Evolutionary conservation across 2,113 vertebrate genomes (phyloP).

Genomic region (Xenopus laevis): DNA sequence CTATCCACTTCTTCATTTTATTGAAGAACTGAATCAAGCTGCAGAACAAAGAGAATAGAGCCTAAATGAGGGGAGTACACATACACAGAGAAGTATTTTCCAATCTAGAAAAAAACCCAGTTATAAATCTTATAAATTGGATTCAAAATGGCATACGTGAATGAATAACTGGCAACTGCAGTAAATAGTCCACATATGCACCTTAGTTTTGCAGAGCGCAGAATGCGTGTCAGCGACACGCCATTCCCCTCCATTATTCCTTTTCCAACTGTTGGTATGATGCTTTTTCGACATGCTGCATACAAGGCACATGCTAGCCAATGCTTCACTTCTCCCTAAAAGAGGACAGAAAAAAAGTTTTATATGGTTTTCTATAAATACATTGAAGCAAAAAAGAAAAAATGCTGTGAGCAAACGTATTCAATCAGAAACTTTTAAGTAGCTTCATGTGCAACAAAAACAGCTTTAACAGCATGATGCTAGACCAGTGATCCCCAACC

Average conservation of each 20-base stretch:
- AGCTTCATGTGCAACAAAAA: too few species aligned
- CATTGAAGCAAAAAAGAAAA: too few species aligned
- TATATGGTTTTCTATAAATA: too few species aligned
- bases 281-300: conserved; percentile 85
- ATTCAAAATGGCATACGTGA: neutral
- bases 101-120: too few species aligned
- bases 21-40: conserved; percentile 98
- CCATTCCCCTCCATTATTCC: conserved; percentile 93
- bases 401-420: too few species aligned
- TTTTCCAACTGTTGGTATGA: conserved; percentile 87
- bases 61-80: too few species aligned
- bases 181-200: conserved; percentile 47
- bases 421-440: too few species aligned
- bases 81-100: too few species aligned
- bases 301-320: conserved; percentile 93
- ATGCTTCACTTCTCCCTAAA: conserved; percentile 86
- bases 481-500: too few species aligned
- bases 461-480: too few species aligned
- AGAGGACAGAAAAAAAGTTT: neutral
- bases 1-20: conserved; percentile 98
- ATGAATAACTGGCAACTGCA: neutral
- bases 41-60: conserved; percentile 40
- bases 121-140: too few species aligned
- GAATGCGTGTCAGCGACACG: conserved; percentile 92
- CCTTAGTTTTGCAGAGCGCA: conserved; percentile 90